Evolutionary conservation across 2,113 vertebrate species (phyloP).

Genomic region (Gambusia affinis): DNA sequence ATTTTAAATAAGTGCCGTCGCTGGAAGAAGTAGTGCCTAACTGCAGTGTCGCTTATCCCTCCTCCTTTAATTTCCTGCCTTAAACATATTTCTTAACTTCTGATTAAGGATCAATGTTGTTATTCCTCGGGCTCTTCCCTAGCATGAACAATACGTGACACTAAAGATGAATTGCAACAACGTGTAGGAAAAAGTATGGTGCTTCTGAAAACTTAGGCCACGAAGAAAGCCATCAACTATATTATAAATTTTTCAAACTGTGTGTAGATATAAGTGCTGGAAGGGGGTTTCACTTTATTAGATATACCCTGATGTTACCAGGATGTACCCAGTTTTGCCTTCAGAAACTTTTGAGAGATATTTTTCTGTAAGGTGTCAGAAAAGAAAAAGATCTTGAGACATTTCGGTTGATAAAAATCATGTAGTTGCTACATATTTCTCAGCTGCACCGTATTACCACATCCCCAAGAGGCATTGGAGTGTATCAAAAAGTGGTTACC

Average conservation of each 20-base stretch:
- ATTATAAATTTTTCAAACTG: not conserved
- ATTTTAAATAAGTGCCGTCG: slow-evolving; percentile 21
- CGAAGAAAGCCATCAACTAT: not conserved
- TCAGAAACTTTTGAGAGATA: no score
- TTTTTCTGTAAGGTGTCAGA: no score
- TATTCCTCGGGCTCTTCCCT: not conserved
- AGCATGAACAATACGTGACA: not conserved
- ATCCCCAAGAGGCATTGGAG: not conserved
- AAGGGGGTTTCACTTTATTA: not conserved
- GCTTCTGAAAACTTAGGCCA: not conserved
- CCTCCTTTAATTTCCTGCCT: not conserved
- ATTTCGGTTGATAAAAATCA: not conserved
- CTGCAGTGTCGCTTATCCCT: not conserved
- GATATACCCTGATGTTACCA: not conserved
- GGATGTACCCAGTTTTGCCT: no score
- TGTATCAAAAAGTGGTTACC: not conserved
- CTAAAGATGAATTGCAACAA: not conserved
- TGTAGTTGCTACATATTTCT: not conserved
- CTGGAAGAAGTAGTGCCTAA: not conserved
- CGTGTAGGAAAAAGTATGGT: not conserved
- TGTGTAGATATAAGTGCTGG: not conserved
- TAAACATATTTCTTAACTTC: not conserved
- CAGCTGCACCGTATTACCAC: not conserved
- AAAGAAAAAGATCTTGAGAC: no score
- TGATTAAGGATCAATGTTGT: not conserved